Evolutionary conservation across 2,888 invertebrate species (phyloP), one percentile per base, ranked within the genome.

Genomic region (Choreutis nemorana): DNA sequence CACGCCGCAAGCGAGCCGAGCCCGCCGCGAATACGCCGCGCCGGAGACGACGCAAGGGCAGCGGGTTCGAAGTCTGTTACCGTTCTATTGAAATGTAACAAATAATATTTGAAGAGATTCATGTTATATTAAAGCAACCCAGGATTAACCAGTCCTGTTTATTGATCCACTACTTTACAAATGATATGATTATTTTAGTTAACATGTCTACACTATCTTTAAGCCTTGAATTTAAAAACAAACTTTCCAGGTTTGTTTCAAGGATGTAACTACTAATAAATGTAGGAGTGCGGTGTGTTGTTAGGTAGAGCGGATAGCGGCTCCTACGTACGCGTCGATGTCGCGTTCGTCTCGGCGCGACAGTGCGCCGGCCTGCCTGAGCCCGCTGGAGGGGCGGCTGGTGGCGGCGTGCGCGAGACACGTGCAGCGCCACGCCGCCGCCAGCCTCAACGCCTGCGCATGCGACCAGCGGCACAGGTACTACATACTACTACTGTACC

Each of bases 321-420:
- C 87, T 1, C 87, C 86, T 2, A 89, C 89, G 1, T 82, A 84
- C 45, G 81, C 87, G 8, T 86, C 85, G n/a, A 39, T 83, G 30
- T 55, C 68, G 18, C 84, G 84, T 2, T 63, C 81, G 18, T 14
- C 41, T 28, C 61, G 72, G 0, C 66, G 66, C 27, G 49, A 55
- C 42, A 55, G 55, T 24, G 60, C 64, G 42, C 62, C 64, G 27
- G 56, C 47, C 18, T 43, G 45, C 31, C 31, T 44, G 29, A 15
- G 27, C 27, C 29, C 29, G 40, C 26, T 31, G 15, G 33, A 29
- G 42, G 41, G 15, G 23, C 28, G 18, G 24, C 23, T 31, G 33
- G 30, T 14, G 13, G 40, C 33, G 28, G 51, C 55, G 33, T 67
- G 72, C 50, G 53, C 63, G 39, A 46, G 55, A 0, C 75, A 77